phyloP scores from a whole-genome alignment of 1,140 invertebrate genomes.

The Tribolium madens region DNA sequence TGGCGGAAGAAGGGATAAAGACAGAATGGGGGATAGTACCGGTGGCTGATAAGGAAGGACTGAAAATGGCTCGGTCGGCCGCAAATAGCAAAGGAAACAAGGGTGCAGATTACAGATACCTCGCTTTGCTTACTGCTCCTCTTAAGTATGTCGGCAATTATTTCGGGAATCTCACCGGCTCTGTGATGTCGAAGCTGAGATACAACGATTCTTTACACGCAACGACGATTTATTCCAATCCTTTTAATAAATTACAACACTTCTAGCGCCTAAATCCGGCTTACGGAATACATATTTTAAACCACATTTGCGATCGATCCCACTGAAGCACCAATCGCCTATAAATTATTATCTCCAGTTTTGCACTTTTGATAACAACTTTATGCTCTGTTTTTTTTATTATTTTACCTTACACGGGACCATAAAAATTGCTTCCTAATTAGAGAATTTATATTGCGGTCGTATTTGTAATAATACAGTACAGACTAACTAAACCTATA shows the following conservation, averaged over 20 bases:
- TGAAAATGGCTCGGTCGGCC: slow-evolving; percentile 57
- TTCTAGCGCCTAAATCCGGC: neutral
- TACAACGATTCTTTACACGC: slow-evolving; percentile 5
- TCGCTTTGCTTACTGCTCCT: slow-evolving; percentile 55
- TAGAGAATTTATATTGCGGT: no score
- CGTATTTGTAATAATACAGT: no score
- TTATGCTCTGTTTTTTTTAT: neutral
- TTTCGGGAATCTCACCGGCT: slow-evolving; percentile 39
- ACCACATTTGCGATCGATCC: neutral
- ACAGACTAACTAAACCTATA: no score
- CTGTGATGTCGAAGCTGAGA: slow-evolving; percentile 2
- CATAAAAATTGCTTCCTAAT: neutral
- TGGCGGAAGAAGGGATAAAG: slow-evolving; percentile 45
- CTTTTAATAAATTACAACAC: slow-evolving; percentile 13
- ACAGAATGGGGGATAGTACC: slow-evolving; percentile 45
- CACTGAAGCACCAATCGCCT: neutral
- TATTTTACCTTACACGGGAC: neutral
- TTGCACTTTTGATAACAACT: no score
- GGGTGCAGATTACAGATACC: slow-evolving; percentile 60
- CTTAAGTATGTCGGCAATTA: slow-evolving; percentile 56
- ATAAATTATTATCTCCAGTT: neutral
- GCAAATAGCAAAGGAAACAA: slow-evolving; percentile 60
- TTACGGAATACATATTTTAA: slow-evolving; percentile 22
- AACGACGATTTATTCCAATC: slow-evolving; percentile 2
- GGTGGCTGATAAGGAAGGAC: slow-evolving; percentile 55